A percentile compares a stretch with the other conserved stretches of the same genome.
Evolutionary conservation across 1,140 invertebrate genomes (phyloP).

Genomic region (Matsumurasca onukii): DNA sequence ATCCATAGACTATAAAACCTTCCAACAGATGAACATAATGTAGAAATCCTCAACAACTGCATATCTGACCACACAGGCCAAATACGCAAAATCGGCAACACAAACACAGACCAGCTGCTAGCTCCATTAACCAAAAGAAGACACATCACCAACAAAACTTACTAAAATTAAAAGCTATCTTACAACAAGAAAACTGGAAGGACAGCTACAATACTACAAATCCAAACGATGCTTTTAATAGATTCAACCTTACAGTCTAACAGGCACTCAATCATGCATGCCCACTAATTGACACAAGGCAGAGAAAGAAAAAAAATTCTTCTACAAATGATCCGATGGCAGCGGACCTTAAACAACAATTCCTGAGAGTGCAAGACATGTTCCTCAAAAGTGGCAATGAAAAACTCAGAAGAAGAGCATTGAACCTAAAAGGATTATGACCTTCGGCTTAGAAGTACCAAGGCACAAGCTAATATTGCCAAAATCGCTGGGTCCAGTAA

Average conservation of each 20-base stretch:
- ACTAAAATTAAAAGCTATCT: neutral
- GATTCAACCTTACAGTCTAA: neutral
- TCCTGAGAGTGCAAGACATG: neutral
- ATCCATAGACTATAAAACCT: neutral
- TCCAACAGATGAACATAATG: neutral
- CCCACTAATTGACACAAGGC: neutral
- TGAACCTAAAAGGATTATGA: neutral
- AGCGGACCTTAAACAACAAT: neutral
- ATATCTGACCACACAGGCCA: neutral
- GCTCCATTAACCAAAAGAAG: neutral
- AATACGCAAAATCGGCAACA: neutral
- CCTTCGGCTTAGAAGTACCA: neutral
- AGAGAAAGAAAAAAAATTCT: neutral
- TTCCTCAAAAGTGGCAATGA: neutral
- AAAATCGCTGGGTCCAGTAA: neutral
- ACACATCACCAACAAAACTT: neutral
- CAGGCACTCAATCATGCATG: neutral
- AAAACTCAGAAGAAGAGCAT: neutral
- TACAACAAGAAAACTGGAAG: neutral
- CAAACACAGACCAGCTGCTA: neutral
- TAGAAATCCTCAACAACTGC: neutral
- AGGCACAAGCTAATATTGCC: neutral
- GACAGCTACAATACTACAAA: neutral
- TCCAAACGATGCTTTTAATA: neutral
- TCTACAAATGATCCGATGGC: neutral